Conservation (phyloP, 2,113 vertebrate genomes). For the Limnothrissa miodon region DNA sequence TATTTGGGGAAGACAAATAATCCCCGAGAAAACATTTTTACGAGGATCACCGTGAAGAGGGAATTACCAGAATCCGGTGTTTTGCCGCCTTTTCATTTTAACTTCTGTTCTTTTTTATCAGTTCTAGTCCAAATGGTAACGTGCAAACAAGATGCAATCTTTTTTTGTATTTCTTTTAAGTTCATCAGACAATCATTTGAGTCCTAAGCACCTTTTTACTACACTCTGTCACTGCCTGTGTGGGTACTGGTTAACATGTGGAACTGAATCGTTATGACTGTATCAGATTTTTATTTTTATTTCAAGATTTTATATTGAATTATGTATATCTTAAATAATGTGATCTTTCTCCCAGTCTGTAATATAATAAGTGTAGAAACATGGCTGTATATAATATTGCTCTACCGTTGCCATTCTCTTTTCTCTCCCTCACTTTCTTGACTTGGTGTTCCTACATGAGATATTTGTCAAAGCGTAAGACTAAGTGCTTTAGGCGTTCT, state of each 20-base stretch:
- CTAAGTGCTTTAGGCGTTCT: constrained; percentile 71
- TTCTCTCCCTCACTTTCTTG: constrained; percentile 81
- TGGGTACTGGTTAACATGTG: constrained; percentile 98
- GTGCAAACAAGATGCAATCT: constrained; percentile 87
- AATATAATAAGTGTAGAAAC: constrained; percentile 99
- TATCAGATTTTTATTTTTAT: constrained; percentile 99
- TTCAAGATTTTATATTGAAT: constrained; percentile 99
- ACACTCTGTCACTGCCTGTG: constrained; percentile 98
- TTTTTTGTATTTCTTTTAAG: constrained; percentile 71
- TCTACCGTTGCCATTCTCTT: constrained; percentile 78
- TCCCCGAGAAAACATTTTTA: constrained; percentile 82
- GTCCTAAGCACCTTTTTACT: constrained; percentile 99
- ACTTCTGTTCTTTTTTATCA: constrained; percentile 57
- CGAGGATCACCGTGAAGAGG: constrained; percentile 89
- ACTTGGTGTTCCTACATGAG: constrained; percentile 86
- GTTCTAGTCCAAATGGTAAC: constrained; percentile 75
- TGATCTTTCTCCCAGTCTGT: constrained; percentile 98
- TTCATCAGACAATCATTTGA: constrained; percentile 99
- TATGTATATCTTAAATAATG: constrained; percentile 99
- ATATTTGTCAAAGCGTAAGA: constrained; percentile 83
- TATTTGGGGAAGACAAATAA: constrained; percentile 80
- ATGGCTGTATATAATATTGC: constrained; percentile 98
- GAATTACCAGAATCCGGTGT: constrained; percentile 82
- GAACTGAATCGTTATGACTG: constrained; percentile 99
- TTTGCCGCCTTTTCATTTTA: constrained; percentile 73